Evolutionary conservation across 1,140 invertebrate species (phyloP), one percentile per base, ranked within the genome.

Genomic region (Lasioglossum albipes): DNA sequence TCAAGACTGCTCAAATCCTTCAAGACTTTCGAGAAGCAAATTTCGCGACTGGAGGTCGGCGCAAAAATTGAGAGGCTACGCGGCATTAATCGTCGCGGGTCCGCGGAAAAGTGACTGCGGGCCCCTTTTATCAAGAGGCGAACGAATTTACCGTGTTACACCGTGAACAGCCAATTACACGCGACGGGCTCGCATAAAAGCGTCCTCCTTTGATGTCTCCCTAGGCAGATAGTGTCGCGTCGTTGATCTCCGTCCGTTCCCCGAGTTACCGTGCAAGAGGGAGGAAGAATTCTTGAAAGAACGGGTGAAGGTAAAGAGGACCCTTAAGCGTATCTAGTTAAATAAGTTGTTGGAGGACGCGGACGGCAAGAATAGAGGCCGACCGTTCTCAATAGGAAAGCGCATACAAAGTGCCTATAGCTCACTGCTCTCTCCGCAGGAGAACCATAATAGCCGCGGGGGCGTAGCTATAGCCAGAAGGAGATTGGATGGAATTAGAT

Each of bases 401-500:
- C 42, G 69, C 61, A 61, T 78, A 75, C 57, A 79, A 71, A 74
- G 75, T 76, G 67, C 49, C 82, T 85, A 79, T 76, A 79, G 74
- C 45, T 79, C 27, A 41, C 45, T 36, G 36, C 36, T 36, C 36
- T 70, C 45, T 66, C 64, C 66, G 70, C 64, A 49, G 68, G 57
- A 36, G 80, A 76, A 83, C 22, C 73, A 54, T 83, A 79, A 85
- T 83, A 83, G 84, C 69, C 65, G 64, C 61, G 73, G 75, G 36
- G 84, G 57, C 76, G 54, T 85, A 73, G 41, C 52, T 61, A 76
- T 78, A 77, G 70, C 62, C 41, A 20, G 54, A 59, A 71, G 73
- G 68, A 84, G 85, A 86, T 87, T 86, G 84, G 76, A 83, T 73
- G 73, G 72, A 81, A 86, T 83, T 87, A 87, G 85, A 87, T 87